Evolutionary conservation across 2,888 invertebrate species (phyloP).

Genomic region (Drosophila koepferae): DNA sequence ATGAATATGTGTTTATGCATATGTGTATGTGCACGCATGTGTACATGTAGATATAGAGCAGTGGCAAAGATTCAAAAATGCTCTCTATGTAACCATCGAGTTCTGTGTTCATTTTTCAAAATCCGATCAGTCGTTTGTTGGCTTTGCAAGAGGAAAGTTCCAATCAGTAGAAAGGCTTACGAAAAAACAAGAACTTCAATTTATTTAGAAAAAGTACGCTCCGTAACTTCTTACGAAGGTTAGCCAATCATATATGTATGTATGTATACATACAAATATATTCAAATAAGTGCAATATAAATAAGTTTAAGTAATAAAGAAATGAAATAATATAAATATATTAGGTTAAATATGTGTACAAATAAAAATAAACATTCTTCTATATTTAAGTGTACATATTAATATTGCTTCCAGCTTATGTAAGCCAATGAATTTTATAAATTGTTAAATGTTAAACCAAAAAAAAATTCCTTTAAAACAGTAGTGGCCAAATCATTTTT

Average conservation of each 20-base stretch:
- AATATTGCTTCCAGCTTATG: background rate
- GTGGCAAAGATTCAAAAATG: conserved; percentile 32
- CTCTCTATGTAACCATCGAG: conserved; percentile 5
- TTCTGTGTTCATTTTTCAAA: conserved; percentile 6
- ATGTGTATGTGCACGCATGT: background rate
- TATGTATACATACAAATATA: too few relatives aligned
- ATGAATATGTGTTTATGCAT: conserved; percentile 20
- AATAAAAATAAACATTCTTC: too few relatives aligned
- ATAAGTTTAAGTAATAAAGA: background rate
- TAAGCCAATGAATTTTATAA: background rate
- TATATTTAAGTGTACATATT: too few relatives aligned
- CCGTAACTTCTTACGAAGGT: background rate
- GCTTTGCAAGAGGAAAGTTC: conserved; percentile 7
- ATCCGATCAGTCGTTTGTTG: conserved; percentile 33
- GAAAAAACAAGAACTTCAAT: background rate
- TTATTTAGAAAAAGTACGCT: background rate
- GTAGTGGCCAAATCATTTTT: background rate
- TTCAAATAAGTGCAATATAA: background rate
- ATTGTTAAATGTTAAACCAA: background rate
- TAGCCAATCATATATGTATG: background rate
- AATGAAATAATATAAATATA: background rate
- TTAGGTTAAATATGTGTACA: background rate
- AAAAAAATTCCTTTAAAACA: background rate
- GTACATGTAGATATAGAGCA: background rate
- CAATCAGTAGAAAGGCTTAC: background rate